Base-by-base conservation (phyloP, 2,888 invertebrate species). In the Lithosia quadra region DNA sequence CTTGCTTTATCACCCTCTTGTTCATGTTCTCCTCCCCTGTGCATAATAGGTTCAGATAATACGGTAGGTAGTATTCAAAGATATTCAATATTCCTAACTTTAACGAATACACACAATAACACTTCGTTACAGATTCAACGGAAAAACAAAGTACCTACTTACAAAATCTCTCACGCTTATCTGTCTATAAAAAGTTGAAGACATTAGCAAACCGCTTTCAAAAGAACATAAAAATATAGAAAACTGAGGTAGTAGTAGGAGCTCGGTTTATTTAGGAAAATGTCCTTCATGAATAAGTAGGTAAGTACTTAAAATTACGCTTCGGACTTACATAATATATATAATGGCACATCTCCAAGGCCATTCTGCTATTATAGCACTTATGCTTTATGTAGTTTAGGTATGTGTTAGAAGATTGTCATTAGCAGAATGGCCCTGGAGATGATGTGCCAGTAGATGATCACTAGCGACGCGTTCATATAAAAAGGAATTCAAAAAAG, bases 1-100 rank as follows among this genome's bases (percentile, higher is more conserved):
- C 94, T 88, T 60, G 88, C 79, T 78, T 92, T 95, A 36, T 95
- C 93, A 15, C 83, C 86, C 10, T 80, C 77, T 83, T 92, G 88
- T 56, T 80, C 77, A 82, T 92, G 88, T 56, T 90, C 93, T 57
- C 90, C 91, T 28, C 84, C 78, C 67, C 91, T 92, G 72, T 76
- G 34, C 22, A 60, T 53, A 36, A 21, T 39, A 56, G 0, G n/a
- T 24, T 64, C 36, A 36, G 10, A 55, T 21, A 49, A 59, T 8
- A 49, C 8, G 43, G 49, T 8, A n/a, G 43, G 49, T 8, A n/a
- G n/a, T n/a, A 49, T 49, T n/a, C 49, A 18, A 0, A 49, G 18
- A 8, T 49, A 43, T 49, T 0, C n/a, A 49, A 7, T 43, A 43
- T 49, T n/a, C 49, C 18, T n/a, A 49, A 49, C 49, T n/a, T n/a